Evolutionary conservation across 2,113 vertebrate species (phyloP).

Genomic region (Strix aluco): DNA sequence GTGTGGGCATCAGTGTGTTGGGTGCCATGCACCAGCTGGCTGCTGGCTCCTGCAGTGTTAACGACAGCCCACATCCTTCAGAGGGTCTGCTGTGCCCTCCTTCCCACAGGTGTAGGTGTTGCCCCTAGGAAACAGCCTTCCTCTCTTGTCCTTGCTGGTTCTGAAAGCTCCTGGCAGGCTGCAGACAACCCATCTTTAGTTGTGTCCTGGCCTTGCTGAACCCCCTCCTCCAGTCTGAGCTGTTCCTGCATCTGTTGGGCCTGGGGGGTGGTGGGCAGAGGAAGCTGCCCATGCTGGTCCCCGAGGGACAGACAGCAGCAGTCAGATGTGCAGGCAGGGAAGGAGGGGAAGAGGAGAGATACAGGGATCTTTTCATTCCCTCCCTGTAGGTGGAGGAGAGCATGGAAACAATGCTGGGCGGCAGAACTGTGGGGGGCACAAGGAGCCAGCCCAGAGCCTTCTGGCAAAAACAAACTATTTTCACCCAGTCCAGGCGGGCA

Average conservation of each 20-base stretch:
- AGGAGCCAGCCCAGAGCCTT: conserved; percentile 55
- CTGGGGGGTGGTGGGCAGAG: not conserved
- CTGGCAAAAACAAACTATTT: conserved; percentile 68
- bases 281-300: not conserved
- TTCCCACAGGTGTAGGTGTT: not conserved
- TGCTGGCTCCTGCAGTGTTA: not conserved
- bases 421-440: conserved; percentile 63
- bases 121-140: not conserved
- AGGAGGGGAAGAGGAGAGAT: not conserved
- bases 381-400: conserved; percentile 76
- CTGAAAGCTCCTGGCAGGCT: not conserved
- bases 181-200: not conserved
- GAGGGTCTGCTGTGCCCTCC: not conserved
- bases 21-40: not conserved
- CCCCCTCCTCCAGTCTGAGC: not conserved
- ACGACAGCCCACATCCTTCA: accelerated
- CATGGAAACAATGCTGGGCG: conserved; percentile 73
- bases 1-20: too few species aligned
- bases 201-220: not conserved
- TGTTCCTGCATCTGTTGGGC: not conserved
- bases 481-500: not conserved
- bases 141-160: not conserved
- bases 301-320: not conserved
- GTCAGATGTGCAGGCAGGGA: not conserved
- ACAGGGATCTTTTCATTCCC: conserved; percentile 68